These are phyloP conservation scores for Solea senegalensis DNA, from an alignment of 2,113 vertebrate genomes.

Conservation along the genomic window DNA sequence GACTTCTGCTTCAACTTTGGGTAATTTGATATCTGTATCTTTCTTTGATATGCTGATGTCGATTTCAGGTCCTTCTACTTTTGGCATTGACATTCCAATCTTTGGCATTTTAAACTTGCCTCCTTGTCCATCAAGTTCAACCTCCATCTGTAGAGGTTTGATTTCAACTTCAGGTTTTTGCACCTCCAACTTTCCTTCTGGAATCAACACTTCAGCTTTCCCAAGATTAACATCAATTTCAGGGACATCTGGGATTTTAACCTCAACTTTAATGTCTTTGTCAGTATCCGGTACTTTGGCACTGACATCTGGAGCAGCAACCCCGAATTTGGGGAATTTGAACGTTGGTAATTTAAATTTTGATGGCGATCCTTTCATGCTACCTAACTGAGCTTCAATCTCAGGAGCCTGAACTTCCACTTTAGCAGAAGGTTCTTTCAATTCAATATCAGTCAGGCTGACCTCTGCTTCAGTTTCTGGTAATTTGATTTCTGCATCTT, in stretches of 20 bases:
- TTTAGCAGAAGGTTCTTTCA: no score
- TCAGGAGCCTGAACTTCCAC: no score
- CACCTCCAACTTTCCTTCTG: no score
- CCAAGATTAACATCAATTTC: not conserved
- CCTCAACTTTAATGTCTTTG: conserved; percentile 16
- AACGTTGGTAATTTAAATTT: conserved; percentile 44
- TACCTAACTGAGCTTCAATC: no score
- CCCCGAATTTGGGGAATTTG: conserved; percentile 52
- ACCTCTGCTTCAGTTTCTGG: conserved; percentile 11
- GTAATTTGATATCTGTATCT: not conserved
- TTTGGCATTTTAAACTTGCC: conserved; percentile 32
- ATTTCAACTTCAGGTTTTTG: no score
- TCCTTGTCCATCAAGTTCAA: not conserved
- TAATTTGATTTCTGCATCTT: conserved; percentile 13
- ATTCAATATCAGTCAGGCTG: no score
- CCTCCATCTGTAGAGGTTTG: not conserved
- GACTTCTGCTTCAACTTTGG: no score
- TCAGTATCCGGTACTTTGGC: conserved; percentile 13
- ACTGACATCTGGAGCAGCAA: not conserved
- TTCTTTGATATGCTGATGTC: conserved; percentile 20
- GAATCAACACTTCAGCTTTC: not conserved
- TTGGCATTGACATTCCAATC: conserved; percentile 30
- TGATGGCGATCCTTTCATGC: not conserved
- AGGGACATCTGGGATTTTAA: conserved; percentile 24
- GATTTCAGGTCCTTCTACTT: conserved; percentile 28